Evolutionary conservation across 2,888 invertebrate species (phyloP).

Genomic region (Megastigmus dorsalis): DNA sequence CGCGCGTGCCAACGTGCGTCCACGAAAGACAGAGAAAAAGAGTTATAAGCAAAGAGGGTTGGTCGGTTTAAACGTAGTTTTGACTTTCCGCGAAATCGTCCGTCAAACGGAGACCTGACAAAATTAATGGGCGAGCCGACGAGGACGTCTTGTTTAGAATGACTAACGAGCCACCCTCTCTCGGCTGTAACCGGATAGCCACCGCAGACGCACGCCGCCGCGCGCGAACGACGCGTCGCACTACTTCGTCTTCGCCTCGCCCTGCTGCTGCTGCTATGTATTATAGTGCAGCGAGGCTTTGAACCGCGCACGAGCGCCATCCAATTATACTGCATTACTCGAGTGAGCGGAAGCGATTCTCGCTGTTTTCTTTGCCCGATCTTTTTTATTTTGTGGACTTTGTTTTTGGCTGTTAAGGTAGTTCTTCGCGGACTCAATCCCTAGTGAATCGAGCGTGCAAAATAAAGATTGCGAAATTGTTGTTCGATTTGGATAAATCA

Average conservation of each 20-base stretch:
- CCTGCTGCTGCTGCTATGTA: too few species aligned
- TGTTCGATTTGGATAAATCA: too few species aligned
- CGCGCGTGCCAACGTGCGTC: too few species aligned
- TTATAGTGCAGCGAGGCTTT: too few species aligned
- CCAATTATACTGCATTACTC: slow-evolving; percentile 44
- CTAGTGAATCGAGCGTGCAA: too few species aligned
- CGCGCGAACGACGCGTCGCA: too few species aligned
- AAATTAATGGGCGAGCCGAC: slow-evolving; percentile 65
- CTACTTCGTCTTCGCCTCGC: not conserved
- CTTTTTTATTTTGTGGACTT: too few species aligned
- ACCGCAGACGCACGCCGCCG: slow-evolving; percentile 1
- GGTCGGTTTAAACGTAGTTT: too few species aligned
- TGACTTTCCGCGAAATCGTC: slow-evolving; percentile 67
- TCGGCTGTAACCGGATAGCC: slow-evolving; percentile 59
- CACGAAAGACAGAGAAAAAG: slow-evolving; percentile 11
- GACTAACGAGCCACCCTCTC: slow-evolving; percentile 60
- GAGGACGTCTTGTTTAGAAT: slow-evolving; percentile 69
- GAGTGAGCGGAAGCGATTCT: slow-evolving; percentile 35
- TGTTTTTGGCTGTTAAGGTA: too few species aligned
- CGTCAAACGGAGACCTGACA: slow-evolving; percentile 65
- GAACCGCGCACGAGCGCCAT: not conserved
- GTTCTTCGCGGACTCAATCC: too few species aligned
- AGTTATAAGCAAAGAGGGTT: too few species aligned
- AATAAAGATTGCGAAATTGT: too few species aligned
- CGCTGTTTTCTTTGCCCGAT: slow-evolving; percentile 38